Percentiles rank a stretch among this genome's conserved stretches.
These are phyloP conservation scores for Lasioglossum baleicum DNA, from an alignment of 1,140 invertebrate genomes.

Conservation along the genomic window DNA sequence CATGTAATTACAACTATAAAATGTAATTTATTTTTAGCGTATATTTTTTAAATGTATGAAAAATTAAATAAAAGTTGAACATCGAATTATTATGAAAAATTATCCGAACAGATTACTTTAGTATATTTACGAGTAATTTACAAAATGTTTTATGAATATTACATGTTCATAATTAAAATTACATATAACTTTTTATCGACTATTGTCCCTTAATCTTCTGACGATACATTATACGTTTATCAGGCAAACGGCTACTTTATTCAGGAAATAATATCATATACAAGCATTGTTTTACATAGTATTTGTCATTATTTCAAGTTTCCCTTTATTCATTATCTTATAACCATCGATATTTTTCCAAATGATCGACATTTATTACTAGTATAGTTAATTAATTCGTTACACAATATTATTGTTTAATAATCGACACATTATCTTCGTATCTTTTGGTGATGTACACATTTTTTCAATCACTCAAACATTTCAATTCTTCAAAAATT, in stretches of 20 bases:
- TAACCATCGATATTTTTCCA: conserved; percentile 48
- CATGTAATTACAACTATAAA: not conserved
- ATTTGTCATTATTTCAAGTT: conserved; percentile 66
- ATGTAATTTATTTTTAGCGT: conserved; percentile 11
- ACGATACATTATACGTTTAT: conserved; percentile 68
- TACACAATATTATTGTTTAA: conserved; percentile 65
- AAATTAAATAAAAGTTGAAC: conserved; percentile 23
- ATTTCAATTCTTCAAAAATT: conserved; percentile 41
- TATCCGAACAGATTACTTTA: conserved; percentile 23
- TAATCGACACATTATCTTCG: conserved; percentile 50
- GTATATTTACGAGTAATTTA: conserved; percentile 70
- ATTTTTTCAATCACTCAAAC: conserved; percentile 52
- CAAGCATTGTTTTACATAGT: conserved; percentile 74
- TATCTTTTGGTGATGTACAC: conserved; percentile 45
- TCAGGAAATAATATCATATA: conserved; percentile 74
- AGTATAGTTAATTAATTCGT: conserved; percentile 62
- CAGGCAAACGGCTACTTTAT: conserved; percentile 75
- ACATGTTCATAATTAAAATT: conserved; percentile 73
- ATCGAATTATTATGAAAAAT: conserved; percentile 14
- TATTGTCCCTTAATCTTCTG: conserved; percentile 40
- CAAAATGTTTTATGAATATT: conserved; percentile 74
- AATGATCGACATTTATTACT: conserved; percentile 58
- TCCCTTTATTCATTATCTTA: conserved; percentile 60
- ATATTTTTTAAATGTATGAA: conserved; percentile 9
- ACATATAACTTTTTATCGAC: conserved; percentile 52